Conservation (phyloP, 2,797 vertebrate species). For the Hybognathus amarus region DNA sequence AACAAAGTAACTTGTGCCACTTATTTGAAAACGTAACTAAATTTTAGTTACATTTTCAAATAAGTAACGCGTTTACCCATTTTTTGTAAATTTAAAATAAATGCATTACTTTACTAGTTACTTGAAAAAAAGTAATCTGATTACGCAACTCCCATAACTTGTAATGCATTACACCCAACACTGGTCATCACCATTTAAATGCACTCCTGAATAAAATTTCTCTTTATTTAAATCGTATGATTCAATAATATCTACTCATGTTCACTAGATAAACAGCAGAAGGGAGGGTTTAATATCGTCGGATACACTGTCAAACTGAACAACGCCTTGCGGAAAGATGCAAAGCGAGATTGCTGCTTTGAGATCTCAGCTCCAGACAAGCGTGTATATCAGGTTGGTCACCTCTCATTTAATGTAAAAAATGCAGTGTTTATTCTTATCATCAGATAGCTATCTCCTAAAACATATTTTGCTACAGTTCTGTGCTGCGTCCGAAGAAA, state of each 20-base stretch:
- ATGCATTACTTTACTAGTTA: not conserved
- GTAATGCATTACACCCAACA: not conserved
- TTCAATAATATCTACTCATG: conserved; percentile 61
- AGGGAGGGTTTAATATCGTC: conserved; percentile 93
- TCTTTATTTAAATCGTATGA: conserved; percentile 27
- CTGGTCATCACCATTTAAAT: not conserved
- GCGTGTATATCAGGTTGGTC: conserved; percentile 91
- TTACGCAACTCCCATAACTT: not conserved
- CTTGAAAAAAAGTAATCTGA: not conserved
- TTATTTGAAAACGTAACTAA: not conserved
- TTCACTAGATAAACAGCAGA: conserved; percentile 96
- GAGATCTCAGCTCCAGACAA: conserved; percentile 95
- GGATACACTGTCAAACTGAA: conserved; percentile 92
- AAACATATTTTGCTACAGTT: conserved; percentile 78
- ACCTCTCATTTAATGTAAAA: not conserved
- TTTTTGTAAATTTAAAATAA: not conserved
- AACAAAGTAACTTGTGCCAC: not conserved
- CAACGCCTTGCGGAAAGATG: conserved; percentile 89
- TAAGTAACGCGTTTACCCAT: no score
- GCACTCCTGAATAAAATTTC: not conserved
- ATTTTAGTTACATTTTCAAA: no score
- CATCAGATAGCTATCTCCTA: not conserved
- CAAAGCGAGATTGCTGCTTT: conserved; percentile 97
- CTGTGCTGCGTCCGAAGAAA: conserved; percentile 87
- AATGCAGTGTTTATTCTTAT: not conserved